Percentiles rank a stretch among this genome's conserved stretches.
Conservation (phyloP, 1,140 invertebrate species). For the Arion vulgaris region DNA sequence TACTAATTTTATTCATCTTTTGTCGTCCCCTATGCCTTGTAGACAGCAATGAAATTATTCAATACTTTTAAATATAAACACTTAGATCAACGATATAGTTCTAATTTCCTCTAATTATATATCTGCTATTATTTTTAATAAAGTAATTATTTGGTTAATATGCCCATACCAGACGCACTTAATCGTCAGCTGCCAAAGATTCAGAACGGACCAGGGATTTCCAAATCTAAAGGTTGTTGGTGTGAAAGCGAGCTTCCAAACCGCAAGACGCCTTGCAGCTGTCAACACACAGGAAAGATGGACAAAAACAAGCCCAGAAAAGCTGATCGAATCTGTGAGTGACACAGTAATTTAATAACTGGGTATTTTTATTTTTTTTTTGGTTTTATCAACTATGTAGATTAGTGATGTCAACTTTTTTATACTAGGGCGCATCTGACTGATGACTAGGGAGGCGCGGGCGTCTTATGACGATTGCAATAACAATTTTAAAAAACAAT, state of each 20-base stretch:
- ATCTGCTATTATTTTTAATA: background rate
- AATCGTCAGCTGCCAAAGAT: background rate
- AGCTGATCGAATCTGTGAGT: background rate
- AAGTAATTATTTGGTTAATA: background rate
- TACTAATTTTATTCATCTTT: too few species aligned
- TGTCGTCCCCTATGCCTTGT: too few species aligned
- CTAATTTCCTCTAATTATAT: too few species aligned
- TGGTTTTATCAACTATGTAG: too few species aligned
- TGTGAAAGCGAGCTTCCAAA: conserved; percentile 47
- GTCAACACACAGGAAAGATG: background rate
- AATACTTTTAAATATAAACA: too few species aligned
- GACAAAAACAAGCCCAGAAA: background rate
- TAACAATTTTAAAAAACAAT: too few species aligned
- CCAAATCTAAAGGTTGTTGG: conserved; percentile 56
- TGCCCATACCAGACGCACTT: conserved; percentile 54
- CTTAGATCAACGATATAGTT: too few species aligned
- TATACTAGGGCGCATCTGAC: too few species aligned
- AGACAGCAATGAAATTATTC: too few species aligned
- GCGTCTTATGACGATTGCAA: too few species aligned
- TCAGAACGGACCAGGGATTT: conserved; percentile 49
- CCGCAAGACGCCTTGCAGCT: conserved; percentile 10
- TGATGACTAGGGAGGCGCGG: too few species aligned
- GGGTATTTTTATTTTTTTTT: background rate
- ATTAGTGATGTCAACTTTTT: too few species aligned
- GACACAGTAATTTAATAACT: background rate